Evolutionary conservation across 2,113 vertebrate genomes (phyloP), one percentile per base, ranked within the genome.

Genomic region (Pycnonotus jocosus): DNA sequence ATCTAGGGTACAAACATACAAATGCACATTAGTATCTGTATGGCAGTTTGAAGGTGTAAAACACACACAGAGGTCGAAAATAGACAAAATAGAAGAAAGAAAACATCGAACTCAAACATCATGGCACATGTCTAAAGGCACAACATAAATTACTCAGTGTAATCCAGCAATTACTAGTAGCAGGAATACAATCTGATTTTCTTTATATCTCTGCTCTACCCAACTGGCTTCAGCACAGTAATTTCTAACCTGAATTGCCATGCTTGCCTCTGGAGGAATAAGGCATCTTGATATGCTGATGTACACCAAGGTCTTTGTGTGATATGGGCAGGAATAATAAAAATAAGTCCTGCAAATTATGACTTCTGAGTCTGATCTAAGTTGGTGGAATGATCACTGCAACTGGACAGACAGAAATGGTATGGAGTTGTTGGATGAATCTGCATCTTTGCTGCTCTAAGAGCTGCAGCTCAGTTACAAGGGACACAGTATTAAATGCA

Each of bases 1-100:
- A 54, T 88, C 88, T 90, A 89, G 89, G 79, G 88, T 87, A 92
- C 70, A 94, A 92, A 66, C 66, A 81, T 50, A 80, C 50, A 81
- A 87, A 83, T 86, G 60, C 61, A 95, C 81, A 47, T 89, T 79
- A 57, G 10, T 38, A 51, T 35, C 70, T 58, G 14, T 57, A 66
- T 1, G 8, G 37, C 7, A 62, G 15, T 51, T 76, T 73, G 73
- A 58, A 80, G 31, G 45, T 42, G 19, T 53, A 81, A 95, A 87
- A 42, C 45, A 64, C 40, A 80, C 45, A 81, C 12, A n/a, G 35
- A 80, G 6, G 15, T 77, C n/a, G 33, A 70, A 83, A 61, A 38
- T 3, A 65, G 47, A 50, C 12, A 54, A 94, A 85, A 44, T 1
- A 68, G 38, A 21, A 37, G 47, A 56, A 77, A 71, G 45, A 33